A percentile compares a stretch with the other conserved stretches of the same genome.
Conservation (phyloP, 2,888 invertebrate genomes). For the Eupithecia exiguata region DNA sequence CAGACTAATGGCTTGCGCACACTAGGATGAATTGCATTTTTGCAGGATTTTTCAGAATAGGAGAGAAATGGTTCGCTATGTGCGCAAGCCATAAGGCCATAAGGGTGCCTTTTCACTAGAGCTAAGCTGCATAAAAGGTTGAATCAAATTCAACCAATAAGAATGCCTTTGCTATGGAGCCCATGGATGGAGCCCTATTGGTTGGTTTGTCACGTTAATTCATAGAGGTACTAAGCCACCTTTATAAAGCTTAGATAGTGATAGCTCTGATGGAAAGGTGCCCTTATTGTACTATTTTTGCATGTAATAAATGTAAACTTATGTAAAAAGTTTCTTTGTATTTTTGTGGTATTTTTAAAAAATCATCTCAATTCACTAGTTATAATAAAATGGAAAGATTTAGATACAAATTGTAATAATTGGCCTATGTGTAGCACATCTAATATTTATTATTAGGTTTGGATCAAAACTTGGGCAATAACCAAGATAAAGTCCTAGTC, state of each 20-base stretch:
- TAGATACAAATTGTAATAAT: background rate
- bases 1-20: background rate
- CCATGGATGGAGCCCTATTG: background rate
- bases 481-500: background rate
- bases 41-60: background rate
- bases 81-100: background rate
- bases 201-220: background rate
- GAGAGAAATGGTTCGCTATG: background rate
- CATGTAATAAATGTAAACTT: background rate
- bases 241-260: background rate
- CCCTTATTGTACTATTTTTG: background rate
- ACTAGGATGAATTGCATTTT: background rate
- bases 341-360: background rate
- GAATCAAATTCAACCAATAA: background rate
- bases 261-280: background rate
- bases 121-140: background rate
- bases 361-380: background rate
- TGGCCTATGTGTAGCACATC: background rate
- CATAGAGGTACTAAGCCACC: background rate
- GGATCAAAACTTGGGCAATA: background rate
- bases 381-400: background rate
- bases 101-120: background rate
- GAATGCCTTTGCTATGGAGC: background rate
- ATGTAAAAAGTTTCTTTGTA: background rate
- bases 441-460: background rate